Base-by-base conservation (phyloP, 2,797 vertebrate genomes). In the Emys orbicularis region DNA sequence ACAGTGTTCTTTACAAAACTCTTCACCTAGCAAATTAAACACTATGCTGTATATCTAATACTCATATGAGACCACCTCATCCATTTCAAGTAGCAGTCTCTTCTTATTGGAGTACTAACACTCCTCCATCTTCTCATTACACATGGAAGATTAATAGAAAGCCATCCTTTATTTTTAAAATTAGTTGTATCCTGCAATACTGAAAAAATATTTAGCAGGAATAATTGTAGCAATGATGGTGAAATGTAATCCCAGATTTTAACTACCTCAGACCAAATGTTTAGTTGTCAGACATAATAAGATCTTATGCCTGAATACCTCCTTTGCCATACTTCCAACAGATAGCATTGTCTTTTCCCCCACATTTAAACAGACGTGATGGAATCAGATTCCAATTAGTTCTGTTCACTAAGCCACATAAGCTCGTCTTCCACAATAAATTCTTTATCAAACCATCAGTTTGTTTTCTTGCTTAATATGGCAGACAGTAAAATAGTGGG, bases 391-490 rank as follows among this genome's bases (percentile, higher is more conserved):
- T 93, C 83, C 72, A 86, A 68, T 65, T 84, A 93, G 56, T 86
- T 95, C 83, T 81, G 27, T 81, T 89, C 90, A 94, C 79, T 79
- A 87, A 90, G 18, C 18, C 86, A 94, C 65, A 88, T 83, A 89
- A 94, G 68, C 29, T 90, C 52, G 94, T 79, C 89, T 96, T 95
- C 84, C 88, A 95, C 88, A 92, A 83, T 79, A 89, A 95, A 95
- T 95, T 96, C 92, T 95, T 93, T 83, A 96, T 95, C 94, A 95
- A 95, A 95, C 86, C 76, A 91, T 68, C 79, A 90, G 84, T 87
- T 96, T 90, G 81, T 91, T 92, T 95, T 93, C 96, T 94, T 92
- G 86, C 89, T 86, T 92, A 92, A 83, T 88, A 82, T 90, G 83
- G 91, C 59, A 97, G 90, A 81, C 88, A 92, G 91, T 92, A 91